A percentile compares a stretch with the other conserved stretches of the same genome.
Evolutionary conservation across 2,797 vertebrate species (phyloP).

Genomic region (Ibycter americanus): DNA sequence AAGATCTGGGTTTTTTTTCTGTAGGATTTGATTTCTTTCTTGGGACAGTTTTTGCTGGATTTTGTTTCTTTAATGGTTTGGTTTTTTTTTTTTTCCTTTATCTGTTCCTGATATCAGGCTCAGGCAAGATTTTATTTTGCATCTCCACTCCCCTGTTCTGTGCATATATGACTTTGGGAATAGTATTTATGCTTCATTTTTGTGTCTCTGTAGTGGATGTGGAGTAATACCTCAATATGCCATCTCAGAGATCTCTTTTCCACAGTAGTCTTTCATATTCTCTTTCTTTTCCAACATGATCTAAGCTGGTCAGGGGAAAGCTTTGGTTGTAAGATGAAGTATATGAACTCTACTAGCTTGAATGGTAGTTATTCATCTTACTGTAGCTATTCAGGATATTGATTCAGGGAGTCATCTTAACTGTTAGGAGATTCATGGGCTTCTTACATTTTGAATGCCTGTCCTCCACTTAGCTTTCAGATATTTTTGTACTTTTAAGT

Average conservation of each 20-base stretch:
- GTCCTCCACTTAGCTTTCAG: not conserved
- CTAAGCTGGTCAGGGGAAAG: not conserved
- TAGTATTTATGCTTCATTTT: not conserved
- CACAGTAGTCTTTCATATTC: not conserved
- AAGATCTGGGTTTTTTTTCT: not conserved
- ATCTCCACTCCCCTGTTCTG: not conserved
- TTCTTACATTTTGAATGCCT: not conserved
- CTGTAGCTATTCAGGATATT: not conserved
- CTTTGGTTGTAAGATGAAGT: not conserved
- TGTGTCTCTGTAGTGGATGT: not conserved
- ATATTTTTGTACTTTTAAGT: not conserved
- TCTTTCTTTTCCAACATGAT: not conserved
- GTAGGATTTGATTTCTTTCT: not conserved
- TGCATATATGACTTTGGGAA: not conserved
- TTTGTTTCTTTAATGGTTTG: not conserved
- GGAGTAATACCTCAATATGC: not conserved
- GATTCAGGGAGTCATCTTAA: not conserved
- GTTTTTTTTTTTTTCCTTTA: not conserved
- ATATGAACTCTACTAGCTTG: not conserved
- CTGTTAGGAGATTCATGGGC: rapidly evolving
- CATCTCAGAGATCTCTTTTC: not conserved
- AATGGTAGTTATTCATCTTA: not conserved
- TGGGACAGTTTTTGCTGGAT: not conserved
- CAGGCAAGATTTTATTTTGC: not conserved
- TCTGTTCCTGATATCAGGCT: not conserved